Evolutionary conservation across 2,113 vertebrate species (phyloP), one percentile per base, ranked within the genome.

Genomic region (Formicarius rufipectus): DNA sequence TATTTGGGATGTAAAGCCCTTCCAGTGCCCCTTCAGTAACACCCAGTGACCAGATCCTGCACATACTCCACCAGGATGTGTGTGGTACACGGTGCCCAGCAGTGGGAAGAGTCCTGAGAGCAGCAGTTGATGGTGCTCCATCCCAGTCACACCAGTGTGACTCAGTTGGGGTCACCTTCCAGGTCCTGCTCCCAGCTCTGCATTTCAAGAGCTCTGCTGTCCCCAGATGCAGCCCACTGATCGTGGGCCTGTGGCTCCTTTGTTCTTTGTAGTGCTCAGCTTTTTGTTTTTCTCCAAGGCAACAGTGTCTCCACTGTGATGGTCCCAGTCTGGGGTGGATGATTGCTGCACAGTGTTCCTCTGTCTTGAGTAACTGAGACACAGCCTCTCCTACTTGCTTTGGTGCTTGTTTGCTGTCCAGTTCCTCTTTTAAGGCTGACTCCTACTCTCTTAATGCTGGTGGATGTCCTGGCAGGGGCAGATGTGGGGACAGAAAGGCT

Each of bases 61-160:
- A 14, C 23, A 2, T 28, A 45, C 14, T 72, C 17, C n/a, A 62
- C 17, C 52, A 67, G 42, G 20, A 66, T 0, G 0, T 14, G 21
- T 40, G 55, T 1, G 44, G 78, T 18, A 56, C 59, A 4, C 28
- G 6, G 39, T 7, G 33, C 63, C 31, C 5, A 24, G 35, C 15
- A 39, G 15, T 5, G 18, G 44, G 39, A 60, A 42, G 30, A 47
- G 35, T n/a, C 19, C 44, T 7, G 4, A 50, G 39, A 73, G 50
- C 59, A 84, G 60, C 47, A 67, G 19, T 2, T 69, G 63, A 52
- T 4, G 31, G 45, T 0, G 0, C 55, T 84, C 50, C 56, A 40
- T 59, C 69, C 67, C 60, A 53, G 67, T 24, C 53, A 10, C 59
- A 35, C 6, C 37, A 17, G 10, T 0, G 4, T 42, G 64, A 30